A percentile compares a stretch with the other conserved stretches of the same genome.
phyloP scores from a whole-genome alignment of 2,113 vertebrate species.

The Australoheros scitulus region DNA sequence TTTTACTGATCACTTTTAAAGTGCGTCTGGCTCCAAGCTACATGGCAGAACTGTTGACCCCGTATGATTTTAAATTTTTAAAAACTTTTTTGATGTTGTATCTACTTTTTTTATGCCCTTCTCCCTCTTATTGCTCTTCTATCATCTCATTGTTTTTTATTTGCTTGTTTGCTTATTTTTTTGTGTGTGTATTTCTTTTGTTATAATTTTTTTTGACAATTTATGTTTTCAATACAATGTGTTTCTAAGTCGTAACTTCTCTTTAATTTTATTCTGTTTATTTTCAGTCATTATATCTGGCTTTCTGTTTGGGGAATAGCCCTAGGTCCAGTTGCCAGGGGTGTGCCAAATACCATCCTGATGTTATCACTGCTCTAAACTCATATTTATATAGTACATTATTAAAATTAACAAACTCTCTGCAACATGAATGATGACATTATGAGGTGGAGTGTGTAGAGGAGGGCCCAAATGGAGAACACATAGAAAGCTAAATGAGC shows the following conservation, averaged over 20 bases:
- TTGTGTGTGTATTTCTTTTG: background rate
- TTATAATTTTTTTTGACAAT: background rate
- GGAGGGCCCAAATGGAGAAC: background rate
- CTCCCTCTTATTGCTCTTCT: background rate
- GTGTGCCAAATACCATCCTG: background rate
- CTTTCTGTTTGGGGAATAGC: background rate
- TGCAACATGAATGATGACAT: background rate
- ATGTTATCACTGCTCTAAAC: background rate
- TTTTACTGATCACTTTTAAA: background rate
- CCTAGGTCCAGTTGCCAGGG: background rate
- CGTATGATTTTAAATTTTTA: background rate
- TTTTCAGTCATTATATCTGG: background rate
- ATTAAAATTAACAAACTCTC: background rate
- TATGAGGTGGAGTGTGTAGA: background rate
- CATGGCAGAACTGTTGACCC: background rate
- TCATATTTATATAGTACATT: background rate
- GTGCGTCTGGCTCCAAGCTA: background rate
- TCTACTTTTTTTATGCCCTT: too few species aligned
- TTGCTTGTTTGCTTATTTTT: too few species aligned
- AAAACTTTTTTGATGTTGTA: background rate
- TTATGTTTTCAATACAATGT: background rate
- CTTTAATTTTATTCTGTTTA: background rate
- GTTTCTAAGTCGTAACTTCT: too few species aligned
- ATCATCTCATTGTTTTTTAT: background rate
- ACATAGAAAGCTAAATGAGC: background rate